phyloP scores from a whole-genome alignment of 2,113 vertebrate genomes.

The Lophotis ruficrista region DNA sequence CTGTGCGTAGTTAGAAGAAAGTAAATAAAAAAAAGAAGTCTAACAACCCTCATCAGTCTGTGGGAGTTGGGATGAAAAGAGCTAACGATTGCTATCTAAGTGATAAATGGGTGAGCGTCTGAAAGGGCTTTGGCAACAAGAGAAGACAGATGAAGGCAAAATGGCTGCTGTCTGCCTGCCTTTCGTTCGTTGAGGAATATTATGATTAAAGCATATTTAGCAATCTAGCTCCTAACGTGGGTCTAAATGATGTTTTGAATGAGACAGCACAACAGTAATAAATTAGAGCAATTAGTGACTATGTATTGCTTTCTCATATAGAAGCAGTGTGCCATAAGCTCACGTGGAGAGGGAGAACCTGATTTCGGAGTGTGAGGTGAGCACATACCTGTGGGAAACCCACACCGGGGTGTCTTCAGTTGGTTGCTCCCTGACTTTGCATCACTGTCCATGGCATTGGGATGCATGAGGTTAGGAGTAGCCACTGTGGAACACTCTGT shows the following conservation, averaged over 20 bases:
- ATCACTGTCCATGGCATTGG: accelerated
- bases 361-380: not conserved
- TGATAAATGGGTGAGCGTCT: slow-evolving; percentile 27
- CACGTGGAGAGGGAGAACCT: accelerated
- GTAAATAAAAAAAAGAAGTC: not conserved
- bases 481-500: not conserved
- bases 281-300: slow-evolving; percentile 9
- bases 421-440: accelerated
- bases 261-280: not conserved
- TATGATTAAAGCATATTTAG: slow-evolving; percentile 21
- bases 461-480: not conserved
- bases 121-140: slow-evolving; percentile 8
- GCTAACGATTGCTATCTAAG: slow-evolving; percentile 27
- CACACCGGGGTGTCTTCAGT: accelerated
- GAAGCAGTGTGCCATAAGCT: not conserved
- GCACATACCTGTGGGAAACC: accelerated
- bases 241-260: not conserved
- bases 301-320: accelerated
- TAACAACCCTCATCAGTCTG: slow-evolving; percentile 20
- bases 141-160: slow-evolving; percentile 41
- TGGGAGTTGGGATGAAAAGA: slow-evolving; percentile 11
- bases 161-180: slow-evolving; percentile 11
- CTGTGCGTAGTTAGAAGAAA: not conserved
- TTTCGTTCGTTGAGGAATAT: not conserved
- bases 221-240: not conserved